Evolutionary conservation across 2,797 vertebrate species (phyloP).

Genomic region (Helostoma temminkii): DNA sequence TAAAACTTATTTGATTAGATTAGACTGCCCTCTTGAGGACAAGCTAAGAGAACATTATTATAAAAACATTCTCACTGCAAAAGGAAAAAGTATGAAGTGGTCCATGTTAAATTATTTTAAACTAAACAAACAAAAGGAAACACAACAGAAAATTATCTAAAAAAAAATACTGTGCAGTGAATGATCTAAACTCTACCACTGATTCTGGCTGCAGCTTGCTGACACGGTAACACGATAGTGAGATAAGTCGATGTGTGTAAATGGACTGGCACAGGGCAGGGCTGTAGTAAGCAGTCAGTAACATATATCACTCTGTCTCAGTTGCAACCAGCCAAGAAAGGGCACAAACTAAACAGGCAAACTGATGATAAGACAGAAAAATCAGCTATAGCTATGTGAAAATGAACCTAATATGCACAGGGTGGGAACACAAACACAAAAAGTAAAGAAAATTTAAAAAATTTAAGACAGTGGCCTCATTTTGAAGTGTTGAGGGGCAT

Average conservation of each 20-base stretch:
- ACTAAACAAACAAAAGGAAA: neutral
- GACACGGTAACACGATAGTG: slow-evolving; percentile 25
- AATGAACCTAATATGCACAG: neutral
- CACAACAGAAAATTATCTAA: neutral
- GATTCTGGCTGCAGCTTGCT: slow-evolving; percentile 9
- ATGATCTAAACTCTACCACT: neutral
- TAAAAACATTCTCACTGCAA: slow-evolving; percentile 7
- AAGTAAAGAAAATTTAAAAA: too few relatives aligned
- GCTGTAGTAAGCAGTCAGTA: slow-evolving; percentile 54
- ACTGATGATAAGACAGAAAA: slow-evolving; percentile 8
- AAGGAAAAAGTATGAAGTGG: neutral
- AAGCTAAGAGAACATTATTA: slow-evolving; percentile 8
- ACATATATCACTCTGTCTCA: slow-evolving; percentile 30
- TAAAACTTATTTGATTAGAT: slow-evolving; percentile 46
- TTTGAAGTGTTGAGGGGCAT: too few relatives aligned
- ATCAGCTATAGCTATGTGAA: neutral
- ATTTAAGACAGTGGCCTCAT: too few relatives aligned
- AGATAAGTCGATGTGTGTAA: slow-evolving; percentile 50
- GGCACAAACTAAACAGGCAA: slow-evolving; percentile 15
- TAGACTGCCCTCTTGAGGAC: slow-evolving; percentile 77
- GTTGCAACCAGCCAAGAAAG: slow-evolving; percentile 10
- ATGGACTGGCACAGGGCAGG: slow-evolving; percentile 20
- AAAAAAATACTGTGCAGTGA: neutral
- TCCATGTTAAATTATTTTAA: neutral
- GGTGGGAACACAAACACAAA: neutral